Conservation (phyloP, 30 jellyfish, hydroid and myxozoan genomes). For the Morbakka virulenta region DNA sequence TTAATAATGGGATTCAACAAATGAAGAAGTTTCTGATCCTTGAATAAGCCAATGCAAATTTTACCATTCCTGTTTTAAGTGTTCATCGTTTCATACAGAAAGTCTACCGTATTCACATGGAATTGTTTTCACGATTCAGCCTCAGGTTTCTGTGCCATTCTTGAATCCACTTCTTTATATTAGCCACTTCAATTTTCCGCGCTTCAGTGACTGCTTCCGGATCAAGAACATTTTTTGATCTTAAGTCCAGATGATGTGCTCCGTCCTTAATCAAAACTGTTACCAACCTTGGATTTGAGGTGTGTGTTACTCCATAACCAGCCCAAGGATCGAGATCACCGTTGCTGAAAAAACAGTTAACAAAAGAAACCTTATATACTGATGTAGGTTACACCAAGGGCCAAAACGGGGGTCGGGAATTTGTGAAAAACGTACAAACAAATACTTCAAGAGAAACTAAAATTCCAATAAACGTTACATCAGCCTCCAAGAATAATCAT, state of each 20-base stretch:
- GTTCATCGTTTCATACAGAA: no score
- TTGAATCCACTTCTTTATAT: constrained; percentile 74
- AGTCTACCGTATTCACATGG: no score
- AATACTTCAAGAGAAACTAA: background rate
- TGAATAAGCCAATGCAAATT: no score
- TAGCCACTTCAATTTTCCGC: constrained; percentile 71
- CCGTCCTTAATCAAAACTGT: constrained; percentile 87
- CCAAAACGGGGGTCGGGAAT: no score
- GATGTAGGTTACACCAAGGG: no score
- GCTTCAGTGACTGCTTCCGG: constrained; percentile 89
- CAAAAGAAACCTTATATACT: no score
- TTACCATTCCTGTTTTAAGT: no score
- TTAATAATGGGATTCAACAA: no score
- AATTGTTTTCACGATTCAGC: no score
- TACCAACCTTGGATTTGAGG: constrained; percentile 65
- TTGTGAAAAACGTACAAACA: no score
- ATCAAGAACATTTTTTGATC: constrained; percentile 74
- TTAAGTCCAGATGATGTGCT: constrained; percentile 95
- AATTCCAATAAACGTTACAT: background rate
- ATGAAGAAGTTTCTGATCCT: no score
- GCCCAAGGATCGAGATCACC: constrained; percentile 98
- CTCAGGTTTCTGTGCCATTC: no score
- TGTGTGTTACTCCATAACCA: constrained; percentile 83
- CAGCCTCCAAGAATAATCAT: background rate
- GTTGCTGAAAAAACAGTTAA: constrained; percentile 55